Conservation (phyloP, 2,113 vertebrate genomes). For the Arenaria interpres region DNA sequence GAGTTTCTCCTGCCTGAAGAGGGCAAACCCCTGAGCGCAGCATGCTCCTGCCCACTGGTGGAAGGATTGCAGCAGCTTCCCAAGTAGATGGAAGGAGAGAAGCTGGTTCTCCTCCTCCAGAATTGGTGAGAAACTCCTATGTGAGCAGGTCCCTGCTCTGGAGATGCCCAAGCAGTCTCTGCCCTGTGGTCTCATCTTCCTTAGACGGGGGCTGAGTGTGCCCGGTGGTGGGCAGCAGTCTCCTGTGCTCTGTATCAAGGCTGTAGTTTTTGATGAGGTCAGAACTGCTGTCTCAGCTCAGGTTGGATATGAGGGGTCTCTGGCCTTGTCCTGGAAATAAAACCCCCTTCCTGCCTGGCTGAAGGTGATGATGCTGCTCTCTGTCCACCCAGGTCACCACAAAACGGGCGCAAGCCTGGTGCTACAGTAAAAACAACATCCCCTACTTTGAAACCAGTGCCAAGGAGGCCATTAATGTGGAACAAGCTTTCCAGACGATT, state of each 20-base stretch:
- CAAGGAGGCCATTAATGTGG: slow-evolving; percentile 99
- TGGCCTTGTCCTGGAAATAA: background rate
- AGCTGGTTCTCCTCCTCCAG: background rate
- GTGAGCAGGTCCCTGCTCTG: background rate
- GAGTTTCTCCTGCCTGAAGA: background rate
- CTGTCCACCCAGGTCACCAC: slow-evolving; percentile 88
- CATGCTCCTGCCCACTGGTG: slow-evolving; percentile 23
- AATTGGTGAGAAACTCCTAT: background rate
- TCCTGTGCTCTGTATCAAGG: background rate
- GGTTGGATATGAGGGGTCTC: background rate
- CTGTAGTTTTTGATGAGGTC: background rate
- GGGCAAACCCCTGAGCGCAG: background rate
- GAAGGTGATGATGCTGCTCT: background rate
- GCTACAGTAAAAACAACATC: slow-evolving; percentile 99
- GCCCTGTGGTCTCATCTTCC: background rate
- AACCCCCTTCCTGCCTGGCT: background rate
- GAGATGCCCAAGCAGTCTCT: background rate
- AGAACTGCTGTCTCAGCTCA: background rate
- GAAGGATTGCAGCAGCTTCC: slow-evolving; percentile 21
- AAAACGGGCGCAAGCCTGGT: slow-evolving; percentile 97
- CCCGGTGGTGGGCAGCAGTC: background rate
- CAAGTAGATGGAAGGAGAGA: background rate
- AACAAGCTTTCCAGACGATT: slow-evolving; percentile 99
- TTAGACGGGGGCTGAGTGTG: background rate
- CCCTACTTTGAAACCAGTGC: slow-evolving; percentile 99